Evolutionary conservation across 2,888 invertebrate genomes (phyloP), one percentile per base, ranked within the genome.

Genomic region (Andrena fulva): DNA sequence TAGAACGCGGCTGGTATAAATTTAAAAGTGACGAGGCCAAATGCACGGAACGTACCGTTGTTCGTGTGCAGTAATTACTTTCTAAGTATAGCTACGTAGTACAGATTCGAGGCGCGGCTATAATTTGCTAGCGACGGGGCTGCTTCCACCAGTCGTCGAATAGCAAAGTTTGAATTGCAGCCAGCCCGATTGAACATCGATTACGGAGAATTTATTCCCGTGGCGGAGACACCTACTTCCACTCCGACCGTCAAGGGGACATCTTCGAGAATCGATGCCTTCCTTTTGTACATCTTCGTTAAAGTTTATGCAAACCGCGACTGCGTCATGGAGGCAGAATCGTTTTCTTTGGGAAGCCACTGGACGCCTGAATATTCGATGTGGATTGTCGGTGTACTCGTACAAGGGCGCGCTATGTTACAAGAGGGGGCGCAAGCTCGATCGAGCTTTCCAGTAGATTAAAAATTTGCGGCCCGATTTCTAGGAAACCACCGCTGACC

Each of bases 131-230:
- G 70, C 69, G 74, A 60, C 63, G 31, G 56, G 48, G 59, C 31
- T 27, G 64, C 67, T 69, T 69, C 71, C 76, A 74, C 50, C 67
- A 84, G 71, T 84, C 75, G 74, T 66, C 71, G 66, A 77, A 79
- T 79, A 71, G 66, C 68, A 79, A 84, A 86, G 71, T 86, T 76
- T 84, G 78, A 74, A 85, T 80, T 66, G 70, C 77, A 71, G 42
- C 33, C 73, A 27, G 66, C 27, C 33, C 69, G 75, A 82, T 82
- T 63, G 77, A 77, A 76, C 79, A 82, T 84, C 84, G 84, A 84
- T 80, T 80, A 80, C 78, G 63, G 87, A 84, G 82, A 85, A 87
- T 84, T 84, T 82, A 74, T 84, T 85, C 77, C 82, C 72, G 42
- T n/a, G 12, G 24, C 52, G 29, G 29, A 35, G 52, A 59, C 12